phyloP scores from a whole-genome alignment of 1,140 invertebrate genomes.

The Achatina immaculata region DNA sequence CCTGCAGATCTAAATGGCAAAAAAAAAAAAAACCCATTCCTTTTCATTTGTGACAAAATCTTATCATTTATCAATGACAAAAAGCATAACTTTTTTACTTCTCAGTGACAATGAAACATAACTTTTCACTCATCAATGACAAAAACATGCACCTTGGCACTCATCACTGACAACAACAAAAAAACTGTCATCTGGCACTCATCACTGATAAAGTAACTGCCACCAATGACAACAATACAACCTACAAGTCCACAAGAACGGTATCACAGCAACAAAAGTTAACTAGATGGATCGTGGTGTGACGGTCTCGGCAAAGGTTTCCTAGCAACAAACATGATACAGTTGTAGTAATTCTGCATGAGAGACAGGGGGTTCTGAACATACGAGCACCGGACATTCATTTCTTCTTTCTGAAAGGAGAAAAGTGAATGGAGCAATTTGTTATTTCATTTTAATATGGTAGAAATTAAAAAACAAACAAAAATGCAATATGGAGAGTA shows the following conservation, averaged over 20 bases:
- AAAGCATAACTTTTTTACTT: too few species aligned
- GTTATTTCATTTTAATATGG: too few species aligned
- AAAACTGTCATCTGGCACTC: not conserved
- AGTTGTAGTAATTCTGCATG: slow-evolving; percentile 90
- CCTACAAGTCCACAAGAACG: not conserved
- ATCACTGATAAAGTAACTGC: not conserved
- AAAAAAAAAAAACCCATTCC: too few species aligned
- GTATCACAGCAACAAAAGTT: not conserved
- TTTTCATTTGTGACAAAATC: too few species aligned
- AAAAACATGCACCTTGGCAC: too few species aligned
- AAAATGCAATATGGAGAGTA: too few species aligned
- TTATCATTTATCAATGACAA: too few species aligned
- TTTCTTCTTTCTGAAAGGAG: slow-evolving; percentile 81
- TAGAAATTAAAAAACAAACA: too few species aligned
- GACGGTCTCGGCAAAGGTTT: slow-evolving; percentile 75
- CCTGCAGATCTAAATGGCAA: too few species aligned
- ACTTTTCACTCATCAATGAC: too few species aligned
- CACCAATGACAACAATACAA: not conserved
- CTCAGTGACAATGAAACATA: too few species aligned
- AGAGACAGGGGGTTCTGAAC: slow-evolving; percentile 94
- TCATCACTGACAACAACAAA: slow-evolving; percentile 22
- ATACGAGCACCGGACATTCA: slow-evolving; percentile 86
- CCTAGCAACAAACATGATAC: slow-evolving; percentile 88
- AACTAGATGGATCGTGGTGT: slow-evolving; percentile 25
- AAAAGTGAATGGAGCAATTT: slow-evolving; percentile 40